phyloP scores from a whole-genome alignment of 2,797 vertebrate species.

The Aeoliscus strigatus region DNA sequence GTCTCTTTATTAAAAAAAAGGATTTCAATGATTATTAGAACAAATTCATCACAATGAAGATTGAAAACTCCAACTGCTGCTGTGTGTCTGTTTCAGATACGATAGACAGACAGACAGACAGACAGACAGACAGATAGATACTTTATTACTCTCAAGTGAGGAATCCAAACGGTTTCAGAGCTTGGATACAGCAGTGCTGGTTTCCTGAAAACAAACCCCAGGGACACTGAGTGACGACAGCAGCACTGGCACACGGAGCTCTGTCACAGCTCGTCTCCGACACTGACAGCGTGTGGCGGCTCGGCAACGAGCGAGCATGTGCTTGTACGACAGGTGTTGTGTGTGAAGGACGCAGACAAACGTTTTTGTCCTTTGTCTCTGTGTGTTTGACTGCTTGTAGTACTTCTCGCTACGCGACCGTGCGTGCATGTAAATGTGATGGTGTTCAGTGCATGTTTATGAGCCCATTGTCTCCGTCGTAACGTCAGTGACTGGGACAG shows the following conservation, averaged over 20 bases:
- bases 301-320: constrained; percentile 26
- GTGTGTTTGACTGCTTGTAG: constrained; percentile 2
- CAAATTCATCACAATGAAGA: no score
- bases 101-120: no score
- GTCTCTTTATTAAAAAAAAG: no score
- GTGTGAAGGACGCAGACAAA: constrained; percentile 8
- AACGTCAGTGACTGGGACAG: constrained; percentile 45
- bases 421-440: neutral
- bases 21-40: no score
- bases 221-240: constrained; percentile 53
- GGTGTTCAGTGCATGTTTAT: constrained; percentile 15
- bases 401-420: constrained; percentile 5
- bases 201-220: constrained; percentile 31
- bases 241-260: constrained; percentile 28
- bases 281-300: constrained; percentile 32
- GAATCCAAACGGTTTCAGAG: no score
- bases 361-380: no score
- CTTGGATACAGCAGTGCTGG: constrained; percentile 23
- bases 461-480: constrained; percentile 30
- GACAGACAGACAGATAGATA: no score
- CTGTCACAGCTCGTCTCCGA: constrained; percentile 39
- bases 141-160: no score
- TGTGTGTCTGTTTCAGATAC: no score
- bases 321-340: constrained; percentile 19
- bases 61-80: no score